phyloP scores from a whole-genome alignment of 2,113 vertebrate genomes.

The Nycticorax nycticorax region DNA sequence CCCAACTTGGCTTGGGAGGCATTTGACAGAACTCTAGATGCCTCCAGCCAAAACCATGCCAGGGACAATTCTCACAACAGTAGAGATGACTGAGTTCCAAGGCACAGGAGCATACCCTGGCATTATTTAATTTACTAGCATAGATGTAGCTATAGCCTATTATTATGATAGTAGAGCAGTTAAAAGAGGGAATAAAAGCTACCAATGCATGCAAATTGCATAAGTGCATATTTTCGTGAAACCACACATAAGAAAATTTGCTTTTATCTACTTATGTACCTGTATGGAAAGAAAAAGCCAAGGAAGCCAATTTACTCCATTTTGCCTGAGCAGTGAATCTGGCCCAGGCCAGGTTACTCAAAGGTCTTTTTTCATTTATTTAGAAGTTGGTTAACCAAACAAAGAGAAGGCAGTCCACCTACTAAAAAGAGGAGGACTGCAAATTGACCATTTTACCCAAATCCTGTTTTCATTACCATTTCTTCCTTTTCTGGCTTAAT shows the following conservation, averaged over 20 bases:
- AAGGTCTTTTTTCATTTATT: background rate
- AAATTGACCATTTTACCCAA: background rate
- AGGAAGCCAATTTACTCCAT: background rate
- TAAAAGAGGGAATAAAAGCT: background rate
- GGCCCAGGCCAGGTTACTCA: background rate
- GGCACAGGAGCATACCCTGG: background rate
- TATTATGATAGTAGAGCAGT: background rate
- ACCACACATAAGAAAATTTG: background rate
- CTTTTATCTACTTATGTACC: background rate
- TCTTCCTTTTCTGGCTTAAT: background rate
- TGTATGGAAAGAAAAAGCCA: background rate
- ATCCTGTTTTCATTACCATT: background rate
- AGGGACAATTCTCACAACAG: background rate
- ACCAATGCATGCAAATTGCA: background rate
- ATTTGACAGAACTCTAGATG: background rate
- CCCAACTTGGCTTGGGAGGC: background rate
- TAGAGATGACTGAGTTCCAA: background rate
- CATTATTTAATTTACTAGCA: background rate
- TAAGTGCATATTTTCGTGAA: background rate
- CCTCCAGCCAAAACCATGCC: background rate
- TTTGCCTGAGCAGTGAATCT: background rate
- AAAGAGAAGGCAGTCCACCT: background rate
- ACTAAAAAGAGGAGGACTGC: background rate
- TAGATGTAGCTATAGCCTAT: background rate
- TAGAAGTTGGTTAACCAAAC: background rate